A percentile compares a stretch with the other conserved stretches of the same genome.
These are phyloP conservation scores for Lagodon rhomboides DNA, from an alignment of 2,797 vertebrate species.

Conservation along the genomic window DNA sequence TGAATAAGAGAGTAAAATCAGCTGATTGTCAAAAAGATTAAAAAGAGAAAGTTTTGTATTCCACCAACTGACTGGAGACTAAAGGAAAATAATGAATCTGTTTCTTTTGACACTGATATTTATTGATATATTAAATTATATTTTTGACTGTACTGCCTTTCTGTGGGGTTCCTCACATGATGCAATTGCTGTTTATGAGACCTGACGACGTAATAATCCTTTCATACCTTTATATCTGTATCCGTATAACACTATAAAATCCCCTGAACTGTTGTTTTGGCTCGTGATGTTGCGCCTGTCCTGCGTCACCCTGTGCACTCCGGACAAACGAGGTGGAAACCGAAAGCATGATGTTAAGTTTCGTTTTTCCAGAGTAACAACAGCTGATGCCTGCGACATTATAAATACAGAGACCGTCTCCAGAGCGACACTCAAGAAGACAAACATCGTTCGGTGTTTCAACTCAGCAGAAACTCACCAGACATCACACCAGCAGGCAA, in stretches of 20 bases:
- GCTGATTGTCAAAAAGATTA: too few relatives aligned
- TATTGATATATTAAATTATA: neutral
- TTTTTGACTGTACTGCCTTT: too few relatives aligned
- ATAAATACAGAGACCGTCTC: slow-evolving; percentile 9
- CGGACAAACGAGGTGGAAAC: slow-evolving; percentile 39
- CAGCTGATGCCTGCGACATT: rapidly evolving
- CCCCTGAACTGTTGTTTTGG: rapidly evolving
- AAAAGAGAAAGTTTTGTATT: too few relatives aligned
- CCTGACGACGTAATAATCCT: neutral
- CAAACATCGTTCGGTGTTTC: neutral
- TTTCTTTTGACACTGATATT: neutral
- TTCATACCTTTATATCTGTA: too few relatives aligned
- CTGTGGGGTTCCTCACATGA: neutral
- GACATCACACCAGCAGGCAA: neutral
- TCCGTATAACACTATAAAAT: neutral
- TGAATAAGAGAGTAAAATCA: neutral
- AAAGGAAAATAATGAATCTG: too few relatives aligned
- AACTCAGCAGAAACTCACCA: too few relatives aligned
- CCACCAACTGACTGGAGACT: too few relatives aligned
- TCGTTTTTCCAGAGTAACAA: slow-evolving; percentile 60
- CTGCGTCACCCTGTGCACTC: neutral
- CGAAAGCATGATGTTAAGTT: slow-evolving; percentile 58
- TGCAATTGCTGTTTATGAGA: neutral
- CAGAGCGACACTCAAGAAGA: neutral
- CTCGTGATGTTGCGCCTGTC: neutral